A percentile compares a stretch with the other conserved stretches of the same genome.
phyloP scores from a whole-genome alignment of 2,113 vertebrate species.

The Riparia riparia region DNA sequence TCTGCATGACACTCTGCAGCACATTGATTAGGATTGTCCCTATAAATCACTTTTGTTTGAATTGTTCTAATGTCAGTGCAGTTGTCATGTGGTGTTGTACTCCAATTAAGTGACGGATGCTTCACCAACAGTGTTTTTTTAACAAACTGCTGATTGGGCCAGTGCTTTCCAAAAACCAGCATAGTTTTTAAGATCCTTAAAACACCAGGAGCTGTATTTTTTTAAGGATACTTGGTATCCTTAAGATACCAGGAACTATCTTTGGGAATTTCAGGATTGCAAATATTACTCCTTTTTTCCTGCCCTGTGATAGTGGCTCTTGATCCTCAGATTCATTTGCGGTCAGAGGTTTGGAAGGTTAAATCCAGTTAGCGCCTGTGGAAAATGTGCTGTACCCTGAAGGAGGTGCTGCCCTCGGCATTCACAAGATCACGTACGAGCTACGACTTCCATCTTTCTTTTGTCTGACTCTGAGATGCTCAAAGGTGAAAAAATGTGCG shows the following conservation, averaged over 20 bases:
- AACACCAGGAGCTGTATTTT: neutral
- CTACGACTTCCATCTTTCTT: neutral
- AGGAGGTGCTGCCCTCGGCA: neutral
- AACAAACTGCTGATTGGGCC: neutral
- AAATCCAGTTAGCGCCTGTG: neutral
- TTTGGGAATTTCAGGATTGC: neutral
- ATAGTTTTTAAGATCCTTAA: neutral
- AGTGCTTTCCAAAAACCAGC: neutral
- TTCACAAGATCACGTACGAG: fast-evolving
- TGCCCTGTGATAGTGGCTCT: neutral
- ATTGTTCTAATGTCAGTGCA: neutral
- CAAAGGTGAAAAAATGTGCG: neutral
- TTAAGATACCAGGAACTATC: neutral
- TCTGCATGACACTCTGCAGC: neutral
- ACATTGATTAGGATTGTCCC: neutral
- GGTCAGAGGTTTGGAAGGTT: neutral
- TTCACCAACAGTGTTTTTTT: neutral
- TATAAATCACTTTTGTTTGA: neutral
- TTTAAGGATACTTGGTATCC: neutral
- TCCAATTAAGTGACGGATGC: neutral
- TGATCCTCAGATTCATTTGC: neutral
- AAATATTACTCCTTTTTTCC: neutral
- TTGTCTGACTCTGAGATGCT: neutral
- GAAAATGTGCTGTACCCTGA: neutral
- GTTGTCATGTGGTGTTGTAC: neutral